Conservation (phyloP, 1,140 invertebrate species). For the Limonius californicus region DNA sequence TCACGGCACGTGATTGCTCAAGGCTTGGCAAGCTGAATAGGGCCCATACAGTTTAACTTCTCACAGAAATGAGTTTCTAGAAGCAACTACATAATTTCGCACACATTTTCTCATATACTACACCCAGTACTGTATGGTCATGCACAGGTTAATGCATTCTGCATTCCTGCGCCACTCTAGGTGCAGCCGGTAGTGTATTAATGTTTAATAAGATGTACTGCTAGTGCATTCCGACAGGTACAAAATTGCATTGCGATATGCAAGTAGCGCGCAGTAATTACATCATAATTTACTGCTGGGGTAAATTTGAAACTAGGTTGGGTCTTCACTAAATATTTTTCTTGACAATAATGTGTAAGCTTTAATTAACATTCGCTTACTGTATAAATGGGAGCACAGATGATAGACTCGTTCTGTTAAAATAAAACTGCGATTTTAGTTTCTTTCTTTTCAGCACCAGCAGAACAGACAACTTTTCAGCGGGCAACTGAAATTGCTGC, state of each 20-base stretch:
- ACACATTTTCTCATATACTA: background rate
- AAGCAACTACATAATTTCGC: too few species aligned
- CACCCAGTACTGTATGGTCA: background rate
- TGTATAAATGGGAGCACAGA: background rate
- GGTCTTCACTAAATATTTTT: too few species aligned
- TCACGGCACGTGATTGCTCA: too few species aligned
- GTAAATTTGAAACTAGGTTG: background rate
- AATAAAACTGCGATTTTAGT: background rate
- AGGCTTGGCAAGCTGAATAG: too few species aligned
- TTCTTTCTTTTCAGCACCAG: too few species aligned
- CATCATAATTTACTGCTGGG: background rate
- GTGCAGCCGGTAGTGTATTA: background rate
- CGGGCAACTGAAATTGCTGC: background rate
- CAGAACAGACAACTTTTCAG: background rate
- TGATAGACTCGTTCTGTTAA: too few species aligned
- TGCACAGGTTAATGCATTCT: background rate
- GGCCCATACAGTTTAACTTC: too few species aligned
- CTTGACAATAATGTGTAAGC: background rate
- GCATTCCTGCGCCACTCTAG: background rate
- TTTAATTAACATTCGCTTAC: background rate
- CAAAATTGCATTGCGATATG: background rate
- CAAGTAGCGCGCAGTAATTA: conserved; percentile 2
- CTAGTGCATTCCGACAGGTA: background rate
- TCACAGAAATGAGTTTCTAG: too few species aligned
- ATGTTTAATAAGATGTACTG: background rate